A percentile compares a stretch with the other conserved stretches of the same genome.
These are phyloP conservation scores for Enteromius treurensis DNA, from an alignment of 2,797 vertebrate genomes.

Conservation along the genomic window DNA sequence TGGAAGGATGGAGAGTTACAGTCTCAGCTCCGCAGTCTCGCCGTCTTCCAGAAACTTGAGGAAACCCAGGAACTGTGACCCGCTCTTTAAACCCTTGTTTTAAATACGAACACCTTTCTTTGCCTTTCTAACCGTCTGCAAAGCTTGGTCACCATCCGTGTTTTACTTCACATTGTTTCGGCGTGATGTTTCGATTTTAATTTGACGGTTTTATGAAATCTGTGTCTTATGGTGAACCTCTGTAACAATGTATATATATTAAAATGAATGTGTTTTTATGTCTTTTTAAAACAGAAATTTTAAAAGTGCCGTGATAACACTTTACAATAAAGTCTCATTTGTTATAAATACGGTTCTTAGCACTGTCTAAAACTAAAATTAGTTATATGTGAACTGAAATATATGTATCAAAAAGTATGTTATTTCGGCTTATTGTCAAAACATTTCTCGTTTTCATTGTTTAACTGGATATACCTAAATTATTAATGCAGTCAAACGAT, in stretches of 20 bases:
- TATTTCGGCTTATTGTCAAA: neutral
- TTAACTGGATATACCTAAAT: neutral
- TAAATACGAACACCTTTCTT: neutral
- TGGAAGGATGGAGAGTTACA: conserved; percentile 93
- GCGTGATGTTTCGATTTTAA: conserved; percentile 15
- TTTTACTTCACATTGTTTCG: neutral
- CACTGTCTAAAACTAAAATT: neutral
- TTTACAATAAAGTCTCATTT: neutral
- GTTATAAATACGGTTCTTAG: neutral
- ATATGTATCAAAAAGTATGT: neutral
- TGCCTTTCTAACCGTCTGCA: conserved; percentile 4
- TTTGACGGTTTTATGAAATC: conserved; percentile 21
- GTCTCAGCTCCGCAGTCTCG: conserved; percentile 87
- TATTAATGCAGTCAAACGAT: too few species aligned
- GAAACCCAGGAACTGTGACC: conserved; percentile 80
- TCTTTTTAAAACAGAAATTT: neutral
- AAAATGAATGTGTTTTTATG: neutral
- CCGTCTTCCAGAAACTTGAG: conserved; percentile 89
- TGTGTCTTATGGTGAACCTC: neutral
- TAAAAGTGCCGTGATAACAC: neutral
- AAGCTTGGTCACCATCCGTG: neutral
- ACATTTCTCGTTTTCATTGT: neutral
- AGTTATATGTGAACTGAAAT: neutral
- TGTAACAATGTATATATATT: conserved; percentile 7
- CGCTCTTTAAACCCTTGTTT: neutral